These are phyloP conservation scores for Porphyrio hochstetteri DNA, from an alignment of 2,113 vertebrate species.

Conservation along the genomic window DNA sequence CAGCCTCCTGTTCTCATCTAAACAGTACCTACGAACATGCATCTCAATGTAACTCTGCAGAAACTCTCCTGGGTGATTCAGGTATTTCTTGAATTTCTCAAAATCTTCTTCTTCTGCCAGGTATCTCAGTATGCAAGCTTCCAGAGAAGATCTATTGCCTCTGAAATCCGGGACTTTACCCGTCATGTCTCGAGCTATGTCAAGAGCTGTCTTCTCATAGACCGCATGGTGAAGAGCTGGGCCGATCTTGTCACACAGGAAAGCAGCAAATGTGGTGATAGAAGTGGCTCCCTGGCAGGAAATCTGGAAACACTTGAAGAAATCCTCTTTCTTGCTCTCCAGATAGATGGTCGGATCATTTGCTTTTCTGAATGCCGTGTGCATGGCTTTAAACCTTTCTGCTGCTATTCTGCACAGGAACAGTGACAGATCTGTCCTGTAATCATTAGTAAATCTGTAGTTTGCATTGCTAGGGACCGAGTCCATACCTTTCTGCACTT, in stretches of 20 bases:
- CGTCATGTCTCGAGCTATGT: constrained; percentile 62
- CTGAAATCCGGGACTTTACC: constrained; percentile 57
- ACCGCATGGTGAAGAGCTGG: not conserved
- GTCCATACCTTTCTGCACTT: not conserved
- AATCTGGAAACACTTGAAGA: not conserved
- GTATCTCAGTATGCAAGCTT: constrained; percentile 72
- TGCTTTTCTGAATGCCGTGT: constrained; percentile 35
- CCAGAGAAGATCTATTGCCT: constrained; percentile 72
- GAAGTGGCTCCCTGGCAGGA: constrained; percentile 53
- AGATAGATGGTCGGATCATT: constrained; percentile 64
- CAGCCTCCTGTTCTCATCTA: not conserved
- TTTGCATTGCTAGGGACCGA: not conserved
- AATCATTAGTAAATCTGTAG: constrained; percentile 23
- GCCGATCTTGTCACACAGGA: constrained; percentile 74
- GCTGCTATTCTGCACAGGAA: constrained; percentile 46
- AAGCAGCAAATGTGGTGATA: constrained; percentile 55
- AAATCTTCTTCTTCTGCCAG: constrained; percentile 77
- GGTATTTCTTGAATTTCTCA: constrained; percentile 64
- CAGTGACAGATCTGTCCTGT: constrained; percentile 54
- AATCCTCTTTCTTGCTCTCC: constrained; percentile 66
- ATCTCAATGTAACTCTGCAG: constrained; percentile 57
- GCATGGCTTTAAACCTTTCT: constrained; percentile 52
- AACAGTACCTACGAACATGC: constrained; percentile 36
- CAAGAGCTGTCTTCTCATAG: constrained; percentile 48
- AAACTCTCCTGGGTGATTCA: not conserved